Percentiles rank a stretch among this genome's conserved stretches.
phyloP scores from a whole-genome alignment of 2,797 vertebrate species.

The Cuniculus paca region DNA sequence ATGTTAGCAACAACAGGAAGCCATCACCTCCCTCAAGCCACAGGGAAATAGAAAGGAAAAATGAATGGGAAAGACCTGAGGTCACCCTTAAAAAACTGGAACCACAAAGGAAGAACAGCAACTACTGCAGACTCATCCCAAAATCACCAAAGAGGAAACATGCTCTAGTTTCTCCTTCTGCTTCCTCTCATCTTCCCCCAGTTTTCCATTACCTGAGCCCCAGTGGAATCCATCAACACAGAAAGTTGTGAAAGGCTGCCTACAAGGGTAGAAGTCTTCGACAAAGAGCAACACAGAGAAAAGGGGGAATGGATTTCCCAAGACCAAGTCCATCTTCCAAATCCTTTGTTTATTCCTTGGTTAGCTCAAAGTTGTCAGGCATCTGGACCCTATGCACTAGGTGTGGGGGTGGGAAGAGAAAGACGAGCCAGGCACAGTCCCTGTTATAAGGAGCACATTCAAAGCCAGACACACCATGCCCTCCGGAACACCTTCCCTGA shows the following conservation, averaged over 20 bases:
- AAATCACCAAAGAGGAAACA: not conserved
- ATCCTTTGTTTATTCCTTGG: not conserved
- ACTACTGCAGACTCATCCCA: not conserved
- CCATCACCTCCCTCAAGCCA: not conserved
- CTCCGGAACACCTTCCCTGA: not conserved
- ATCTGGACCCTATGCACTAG: no score
- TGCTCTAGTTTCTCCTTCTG: not conserved
- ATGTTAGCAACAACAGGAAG: not conserved
- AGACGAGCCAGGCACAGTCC: not conserved
- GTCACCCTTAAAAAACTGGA: not conserved
- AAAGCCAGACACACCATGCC: not conserved
- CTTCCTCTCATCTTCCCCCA: not conserved
- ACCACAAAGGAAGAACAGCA: not conserved
- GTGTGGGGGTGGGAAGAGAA: no score
- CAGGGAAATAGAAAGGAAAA: not conserved
- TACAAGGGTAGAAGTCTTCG: not conserved
- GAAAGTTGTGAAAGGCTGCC: not conserved
- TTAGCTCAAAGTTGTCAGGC: not conserved
- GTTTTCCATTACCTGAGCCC: not conserved
- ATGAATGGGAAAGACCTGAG: not conserved
- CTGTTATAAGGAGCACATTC: not conserved
- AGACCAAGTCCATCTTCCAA: not conserved
- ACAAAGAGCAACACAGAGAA: not conserved
- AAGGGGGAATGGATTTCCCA: not conserved
- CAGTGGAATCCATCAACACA: no score